A percentile compares a stretch with the other conserved stretches of the same genome.
Conservation (phyloP, 2,888 invertebrate genomes). For the Sympetrum striolatum region DNA sequence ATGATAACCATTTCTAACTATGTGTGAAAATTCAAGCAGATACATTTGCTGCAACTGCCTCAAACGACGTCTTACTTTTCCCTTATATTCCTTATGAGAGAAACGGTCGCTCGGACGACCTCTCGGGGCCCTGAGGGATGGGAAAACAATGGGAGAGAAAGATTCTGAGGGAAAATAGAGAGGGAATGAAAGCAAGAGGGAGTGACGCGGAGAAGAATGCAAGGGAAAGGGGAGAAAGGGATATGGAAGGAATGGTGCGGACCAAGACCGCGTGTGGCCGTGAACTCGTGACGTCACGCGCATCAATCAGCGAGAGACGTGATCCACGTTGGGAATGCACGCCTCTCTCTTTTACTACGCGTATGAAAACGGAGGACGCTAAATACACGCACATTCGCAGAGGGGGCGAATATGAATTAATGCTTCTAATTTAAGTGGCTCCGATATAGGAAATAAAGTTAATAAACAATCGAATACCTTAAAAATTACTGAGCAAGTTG, state of each 20-base stretch:
- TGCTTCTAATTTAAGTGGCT: too few species aligned
- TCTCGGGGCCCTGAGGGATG: not conserved
- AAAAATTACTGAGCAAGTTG: too few species aligned
- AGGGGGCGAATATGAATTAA: too few species aligned
- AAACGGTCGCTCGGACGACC: not conserved
- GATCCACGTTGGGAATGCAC: not conserved
- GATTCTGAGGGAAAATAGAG: not conserved
- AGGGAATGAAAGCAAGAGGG: not conserved
- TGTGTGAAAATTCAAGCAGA: too few species aligned
- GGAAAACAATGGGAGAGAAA: not conserved
- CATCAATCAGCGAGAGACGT: slow-evolving; percentile 31
- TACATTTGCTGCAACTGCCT: too few species aligned
- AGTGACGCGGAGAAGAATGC: not conserved
- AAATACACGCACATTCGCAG: not conserved
- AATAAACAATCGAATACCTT: too few species aligned
- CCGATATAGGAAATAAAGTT: too few species aligned
- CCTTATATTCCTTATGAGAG: too few species aligned
- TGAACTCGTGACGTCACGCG: slow-evolving; percentile 40
- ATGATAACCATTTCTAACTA: too few species aligned
- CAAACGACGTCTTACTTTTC: too few species aligned
- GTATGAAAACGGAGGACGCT: not conserved
- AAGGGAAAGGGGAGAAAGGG: not conserved
- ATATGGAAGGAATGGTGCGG: not conserved
- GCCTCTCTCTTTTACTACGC: not conserved
- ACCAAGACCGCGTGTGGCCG: slow-evolving; percentile 39